Percentiles rank a stretch among this genome's conserved stretches.
These are phyloP conservation scores for Cathartes aura DNA, from an alignment of 2,113 vertebrate species.

Conservation along the genomic window DNA sequence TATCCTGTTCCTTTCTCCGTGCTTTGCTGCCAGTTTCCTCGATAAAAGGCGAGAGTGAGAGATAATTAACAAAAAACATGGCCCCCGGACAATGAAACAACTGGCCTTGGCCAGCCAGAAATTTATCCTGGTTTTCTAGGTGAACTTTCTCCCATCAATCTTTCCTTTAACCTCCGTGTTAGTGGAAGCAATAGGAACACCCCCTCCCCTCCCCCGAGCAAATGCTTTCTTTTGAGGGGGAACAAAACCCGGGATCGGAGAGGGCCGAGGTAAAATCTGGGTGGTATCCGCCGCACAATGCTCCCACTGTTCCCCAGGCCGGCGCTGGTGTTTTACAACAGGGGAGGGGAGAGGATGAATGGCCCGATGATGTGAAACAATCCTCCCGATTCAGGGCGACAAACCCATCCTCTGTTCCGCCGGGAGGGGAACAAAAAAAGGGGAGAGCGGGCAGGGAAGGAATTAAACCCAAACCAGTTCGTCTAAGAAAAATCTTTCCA, in stretches of 20 bases:
- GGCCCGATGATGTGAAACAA: conserved; percentile 91
- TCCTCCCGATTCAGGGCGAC: conserved; percentile 89
- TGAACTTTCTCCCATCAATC: conserved; percentile 98
- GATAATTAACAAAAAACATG: conserved; percentile 98
- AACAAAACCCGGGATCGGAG: conserved; percentile 76
- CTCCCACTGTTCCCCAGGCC: conserved; percentile 85
- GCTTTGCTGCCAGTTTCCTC: conserved; percentile 86
- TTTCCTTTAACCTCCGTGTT: conserved; percentile 93
- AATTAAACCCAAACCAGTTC: conserved; percentile 47
- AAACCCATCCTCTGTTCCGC: conserved; percentile 88
- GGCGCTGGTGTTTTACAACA: conserved; percentile 96
- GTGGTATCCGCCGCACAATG: conserved; percentile 95
- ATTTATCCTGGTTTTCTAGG: conserved; percentile 92
- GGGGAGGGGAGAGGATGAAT: conserved; percentile 93
- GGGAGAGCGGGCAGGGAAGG: conserved; percentile 5
- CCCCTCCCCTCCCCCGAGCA: conserved; percentile 84
- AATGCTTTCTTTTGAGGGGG: conserved; percentile 81
- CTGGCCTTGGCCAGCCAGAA: conserved; percentile 86
- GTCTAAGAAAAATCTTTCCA: background rate
- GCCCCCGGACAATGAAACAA: conserved; percentile 86
- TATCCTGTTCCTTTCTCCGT: conserved; percentile 94
- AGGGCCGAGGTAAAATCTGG: conserved; percentile 90
- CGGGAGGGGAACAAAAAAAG: conserved; percentile 58
- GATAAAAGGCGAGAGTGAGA: conserved; percentile 93
- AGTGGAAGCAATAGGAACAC: conserved; percentile 86